Evolutionary conservation across 1,140 invertebrate genomes (phyloP).

Genomic region (Zaprionus ghesquierei): DNA sequence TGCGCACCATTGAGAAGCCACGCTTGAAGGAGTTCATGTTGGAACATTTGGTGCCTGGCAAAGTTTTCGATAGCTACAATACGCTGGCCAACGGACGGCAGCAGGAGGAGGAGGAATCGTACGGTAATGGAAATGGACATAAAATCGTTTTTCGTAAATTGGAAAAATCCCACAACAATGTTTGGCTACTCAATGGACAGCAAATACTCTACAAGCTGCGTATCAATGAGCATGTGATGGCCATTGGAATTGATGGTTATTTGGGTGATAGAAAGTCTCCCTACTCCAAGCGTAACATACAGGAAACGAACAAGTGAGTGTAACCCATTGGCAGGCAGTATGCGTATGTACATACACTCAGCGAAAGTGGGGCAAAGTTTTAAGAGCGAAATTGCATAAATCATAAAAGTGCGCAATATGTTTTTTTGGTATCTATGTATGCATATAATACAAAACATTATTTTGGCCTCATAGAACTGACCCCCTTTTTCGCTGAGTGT

Average conservation of each 20-base stretch:
- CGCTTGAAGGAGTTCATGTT: slow-evolving; percentile 84
- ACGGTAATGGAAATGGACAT: slow-evolving; percentile 81
- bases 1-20: slow-evolving; percentile 83
- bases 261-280: slow-evolving; percentile 80
- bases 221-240: slow-evolving; percentile 80
- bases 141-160: slow-evolving; percentile 83
- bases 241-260: slow-evolving; percentile 81
- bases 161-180: slow-evolving; percentile 84
- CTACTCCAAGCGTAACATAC: slow-evolving; percentile 82
- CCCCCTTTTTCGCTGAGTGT: slow-evolving; percentile 17
- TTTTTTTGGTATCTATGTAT: neutral
- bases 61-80: slow-evolving; percentile 83
- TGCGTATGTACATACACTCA: slow-evolving; percentile 20
- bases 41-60: slow-evolving; percentile 85
- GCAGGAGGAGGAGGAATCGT: slow-evolving; percentile 70
- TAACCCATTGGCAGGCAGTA: neutral
- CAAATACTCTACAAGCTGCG: slow-evolving; percentile 79
- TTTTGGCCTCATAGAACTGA: neutral
- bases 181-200: slow-evolving; percentile 81
- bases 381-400: neutral
- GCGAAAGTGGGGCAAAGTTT: slow-evolving; percentile 7
- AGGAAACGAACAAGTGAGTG: slow-evolving; percentile 82
- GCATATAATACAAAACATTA: neutral
- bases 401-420: neutral
- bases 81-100: slow-evolving; percentile 70